Base-by-base conservation (phyloP, 2,797 vertebrate genomes). In the Cichlasoma orientale region DNA sequence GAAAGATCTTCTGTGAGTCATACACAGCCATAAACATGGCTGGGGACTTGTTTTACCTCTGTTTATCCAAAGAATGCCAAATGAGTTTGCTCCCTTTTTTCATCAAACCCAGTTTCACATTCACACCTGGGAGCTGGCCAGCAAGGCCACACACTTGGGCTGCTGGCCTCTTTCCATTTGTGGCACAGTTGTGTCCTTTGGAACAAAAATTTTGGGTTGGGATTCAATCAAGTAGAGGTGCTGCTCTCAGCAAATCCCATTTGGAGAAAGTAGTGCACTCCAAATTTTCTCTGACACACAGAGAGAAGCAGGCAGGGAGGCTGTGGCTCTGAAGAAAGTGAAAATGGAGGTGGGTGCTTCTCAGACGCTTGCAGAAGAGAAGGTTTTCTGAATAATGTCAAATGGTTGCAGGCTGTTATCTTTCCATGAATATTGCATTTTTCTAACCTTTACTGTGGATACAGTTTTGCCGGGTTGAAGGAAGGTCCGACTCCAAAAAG, bases 181-280 rank as follows among this genome's bases (percentile, higher is more conserved):
- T 74, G 63, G 18, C 77, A 33, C 71, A 54, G 66, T 82, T 73
- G 41, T 73, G 74, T 85, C 77, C 70, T 78, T 55, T 78, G 75
- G 54, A 78, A 58, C 70, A 36, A 14, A 84, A 86, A 86, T 80
- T 86, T 70, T 27, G 50, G 74, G 80, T 82, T 56, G 38, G 72
- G 74, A 87, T 88, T 82, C 78, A 82, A 85, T 91, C 87, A 82
- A 75, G 81, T 70, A 1, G 36, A 85, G 83, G 21, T 82, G 81
- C 89, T 86, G 88, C 3, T 86, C 83, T 86, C 90, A 88, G 90
- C 88, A 86, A 83, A 91, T 89, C 83, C 72, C 80, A 89, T 92
- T 87, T 81, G 61, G 72, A 82, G 76, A 78, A 86, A 73, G 83
- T 38, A 68, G 79, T 25, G 57, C 75, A 58, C 73, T 85, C 72